Evolutionary conservation across 2,113 vertebrate genomes (phyloP).

Genomic region (Ornithorhynchus anatinus): DNA sequence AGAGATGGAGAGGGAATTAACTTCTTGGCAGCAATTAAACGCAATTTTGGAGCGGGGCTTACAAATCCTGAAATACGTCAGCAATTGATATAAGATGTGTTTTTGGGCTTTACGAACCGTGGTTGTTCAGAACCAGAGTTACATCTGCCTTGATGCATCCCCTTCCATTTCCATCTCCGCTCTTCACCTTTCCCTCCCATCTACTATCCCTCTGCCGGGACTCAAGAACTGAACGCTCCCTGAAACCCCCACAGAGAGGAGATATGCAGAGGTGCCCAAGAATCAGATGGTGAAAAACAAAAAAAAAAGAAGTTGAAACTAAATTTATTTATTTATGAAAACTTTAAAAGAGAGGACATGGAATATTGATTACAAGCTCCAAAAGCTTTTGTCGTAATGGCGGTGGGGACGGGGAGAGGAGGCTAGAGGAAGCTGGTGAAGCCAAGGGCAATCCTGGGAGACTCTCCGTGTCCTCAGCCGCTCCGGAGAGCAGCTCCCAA

Average conservation of each 20-base stretch:
- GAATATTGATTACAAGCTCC: conserved; percentile 63
- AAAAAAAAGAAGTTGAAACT: conserved; percentile 29
- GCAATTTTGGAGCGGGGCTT: too few species aligned
- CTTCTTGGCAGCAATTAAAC: too few species aligned
- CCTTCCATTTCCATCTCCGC: too few species aligned
- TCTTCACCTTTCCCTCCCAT: too few species aligned
- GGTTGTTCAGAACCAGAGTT: too few species aligned
- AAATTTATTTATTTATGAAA: conserved; percentile 70
- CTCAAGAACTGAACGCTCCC: fast-evolving
- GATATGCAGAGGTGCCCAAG: background rate
- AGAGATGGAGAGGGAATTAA: too few species aligned
- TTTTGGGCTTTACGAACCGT: too few species aligned
- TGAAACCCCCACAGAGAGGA: background rate
- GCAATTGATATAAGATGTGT: too few species aligned
- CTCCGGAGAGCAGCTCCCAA: background rate
- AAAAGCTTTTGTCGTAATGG: conserved; percentile 63
- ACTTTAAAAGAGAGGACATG: conserved; percentile 32
- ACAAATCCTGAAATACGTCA: too few species aligned
- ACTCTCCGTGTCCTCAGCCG: background rate
- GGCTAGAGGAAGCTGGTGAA: background rate
- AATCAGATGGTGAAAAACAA: background rate
- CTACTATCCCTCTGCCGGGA: too few species aligned
- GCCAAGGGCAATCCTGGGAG: background rate
- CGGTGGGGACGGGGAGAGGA: background rate
- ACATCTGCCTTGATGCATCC: too few species aligned